Conservation (phyloP, 2,888 invertebrate genomes). For the Athrips mouffetella region DNA sequence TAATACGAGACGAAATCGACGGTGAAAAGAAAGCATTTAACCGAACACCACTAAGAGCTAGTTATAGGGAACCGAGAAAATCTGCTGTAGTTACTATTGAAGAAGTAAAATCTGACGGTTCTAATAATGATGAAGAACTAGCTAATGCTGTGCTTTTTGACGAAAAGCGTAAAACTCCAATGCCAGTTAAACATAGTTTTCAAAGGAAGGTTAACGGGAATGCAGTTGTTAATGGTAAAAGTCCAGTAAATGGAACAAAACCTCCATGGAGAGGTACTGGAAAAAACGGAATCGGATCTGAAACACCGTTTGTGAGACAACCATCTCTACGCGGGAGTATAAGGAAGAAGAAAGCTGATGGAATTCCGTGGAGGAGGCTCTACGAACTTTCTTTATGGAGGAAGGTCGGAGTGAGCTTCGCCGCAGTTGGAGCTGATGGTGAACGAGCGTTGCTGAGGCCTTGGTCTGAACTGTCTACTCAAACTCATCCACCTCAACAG, state of each 20-base stretch:
- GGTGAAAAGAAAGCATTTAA: slow-evolving; percentile 64
- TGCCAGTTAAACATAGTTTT: slow-evolving; percentile 43
- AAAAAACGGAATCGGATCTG: slow-evolving; percentile 51
- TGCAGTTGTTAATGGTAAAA: slow-evolving; percentile 52
- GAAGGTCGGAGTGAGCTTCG: slow-evolving; percentile 71
- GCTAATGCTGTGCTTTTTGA: slow-evolving; percentile 56
- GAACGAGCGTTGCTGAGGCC: slow-evolving; percentile 63
- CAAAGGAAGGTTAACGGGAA: slow-evolving; percentile 51
- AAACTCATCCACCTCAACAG: slow-evolving; percentile 43
- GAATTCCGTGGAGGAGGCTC: slow-evolving; percentile 75
- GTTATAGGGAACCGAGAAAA: slow-evolving; percentile 62
- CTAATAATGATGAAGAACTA: slow-evolving; percentile 59
- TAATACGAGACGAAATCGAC: slow-evolving; percentile 63
- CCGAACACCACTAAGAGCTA: slow-evolving; percentile 58
- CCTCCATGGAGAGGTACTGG: slow-evolving; percentile 70
- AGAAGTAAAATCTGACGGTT: slow-evolving; percentile 66
- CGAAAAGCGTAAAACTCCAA: slow-evolving; percentile 56
- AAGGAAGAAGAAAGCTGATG: slow-evolving; percentile 61
- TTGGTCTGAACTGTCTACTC: slow-evolving; percentile 61
- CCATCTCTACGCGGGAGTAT: slow-evolving; percentile 66
- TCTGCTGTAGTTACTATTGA: slow-evolving; percentile 70
- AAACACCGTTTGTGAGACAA: slow-evolving; percentile 53
- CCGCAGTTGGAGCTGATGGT: slow-evolving; percentile 58
- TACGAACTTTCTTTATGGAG: slow-evolving; percentile 77
- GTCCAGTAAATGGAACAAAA: slow-evolving; percentile 48